Evolutionary conservation across 1,140 invertebrate genomes (phyloP), one percentile per base, ranked within the genome.

Genomic region (Drosophila watanabei): DNA sequence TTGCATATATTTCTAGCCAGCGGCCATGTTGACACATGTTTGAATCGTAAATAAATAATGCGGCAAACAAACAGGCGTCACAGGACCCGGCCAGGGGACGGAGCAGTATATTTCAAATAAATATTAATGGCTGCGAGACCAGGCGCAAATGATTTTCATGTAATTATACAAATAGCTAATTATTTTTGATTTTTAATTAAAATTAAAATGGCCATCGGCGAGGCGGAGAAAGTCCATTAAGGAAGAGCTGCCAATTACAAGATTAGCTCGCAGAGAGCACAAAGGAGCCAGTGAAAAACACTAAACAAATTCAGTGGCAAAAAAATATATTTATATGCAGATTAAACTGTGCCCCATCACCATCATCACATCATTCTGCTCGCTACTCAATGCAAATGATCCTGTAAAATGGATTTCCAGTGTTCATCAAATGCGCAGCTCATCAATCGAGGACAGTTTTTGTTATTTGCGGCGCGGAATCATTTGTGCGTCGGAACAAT

Each of bases 31-130:
- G 86, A 89, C 86, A 89, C 86, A 89, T 90, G 86, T 89, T 89
- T 89, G 86, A 89, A 91, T 86, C 89, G 82, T 86, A 90, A 86
- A 90, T 89, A 89, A 89, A 89, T 89, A 90, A 90, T 88, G 72
- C 84, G 78, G 68, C 66, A 63, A 71, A 52, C 72, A 62, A 79
- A 75, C 57, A 58, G 49, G 62, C 46, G 60, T 48, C 60, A 61
- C 45, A 32, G 59, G 33, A 62, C 20, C 18, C 35, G 11, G 41
- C 20, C 5, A 16, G 52, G 32, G 10, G 18, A 7, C 49, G 49
- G 48, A 32, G 41, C 41, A 69, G 79, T 49, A 65, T 65, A 75
- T 75, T 73, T 57, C 76, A 80, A 75, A 89, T 90, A 90, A 89
- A 89, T 89, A 89, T 90, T 91, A 86, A 89, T 90, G 82, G 70